Base-by-base conservation (phyloP, 2,113 vertebrate species). In the Varanus komodoensis region DNA sequence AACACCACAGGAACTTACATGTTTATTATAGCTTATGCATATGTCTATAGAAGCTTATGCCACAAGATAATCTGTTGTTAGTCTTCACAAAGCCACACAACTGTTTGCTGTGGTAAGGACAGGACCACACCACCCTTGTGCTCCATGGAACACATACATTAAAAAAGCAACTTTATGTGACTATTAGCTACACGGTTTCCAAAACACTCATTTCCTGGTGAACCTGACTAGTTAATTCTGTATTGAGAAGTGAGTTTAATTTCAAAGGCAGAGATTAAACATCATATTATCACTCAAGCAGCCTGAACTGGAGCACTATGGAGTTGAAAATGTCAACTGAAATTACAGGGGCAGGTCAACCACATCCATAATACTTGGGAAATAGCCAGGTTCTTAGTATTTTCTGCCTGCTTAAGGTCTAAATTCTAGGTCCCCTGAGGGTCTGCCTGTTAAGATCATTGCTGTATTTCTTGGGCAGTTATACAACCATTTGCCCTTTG, bases 401-500 rank as follows among this genome's bases (percentile, higher is more conserved):
- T 80, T 52, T 54, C 52, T 78, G 14, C 77, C 87, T 89, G 48
- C 82, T 79, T 74, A 44, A 79, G 87, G n/a, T 73, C 78, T 92
- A 64, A 89, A 92, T 93, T 92, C 71, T 29, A 84, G 17, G 69
- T 92, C 48, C 81, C 89, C 94, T 92, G 90, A 88, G 71, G 89
- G 68, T 91, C 90, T 48, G 17, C n/a, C 86, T 95, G 94, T 95
- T 82, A 84, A 90, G 84, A 91, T 89, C 92, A 93, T 94, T 91
- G 82, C 86, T 87, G 57, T 86, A 86, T 95, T 95, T 91, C 86
- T 77, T 92, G 82, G 89, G 84, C 90, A 92, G 90, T 89, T 93
- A 88, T 93, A 88, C 91, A 94, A 91, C 25, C 57, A 90, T 71
- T 91, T 93, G 87, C 87, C 88, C 87, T 95, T 94, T 96, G n/a